phyloP scores from a whole-genome alignment of 2,113 vertebrate genomes.

The Rutilus rutilus region DNA sequence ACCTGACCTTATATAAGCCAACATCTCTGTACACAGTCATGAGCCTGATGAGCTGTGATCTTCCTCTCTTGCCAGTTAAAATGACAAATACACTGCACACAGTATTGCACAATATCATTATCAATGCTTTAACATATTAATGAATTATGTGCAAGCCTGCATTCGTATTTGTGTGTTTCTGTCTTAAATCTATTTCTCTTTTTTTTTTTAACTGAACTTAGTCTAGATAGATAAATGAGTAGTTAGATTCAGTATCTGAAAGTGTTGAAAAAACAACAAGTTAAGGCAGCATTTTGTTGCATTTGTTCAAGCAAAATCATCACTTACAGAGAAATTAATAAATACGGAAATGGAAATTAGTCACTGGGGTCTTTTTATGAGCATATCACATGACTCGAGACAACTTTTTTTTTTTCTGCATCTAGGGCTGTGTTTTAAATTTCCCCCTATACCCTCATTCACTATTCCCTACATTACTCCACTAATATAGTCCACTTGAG shows the following conservation, averaged over 20 bases:
- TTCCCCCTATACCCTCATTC: no score
- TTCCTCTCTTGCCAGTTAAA: constrained; percentile 2
- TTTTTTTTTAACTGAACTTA: background rate
- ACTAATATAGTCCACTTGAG: no score
- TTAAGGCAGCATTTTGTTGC: background rate
- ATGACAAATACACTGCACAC: background rate
- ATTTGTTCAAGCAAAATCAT: background rate
- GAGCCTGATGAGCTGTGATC: background rate
- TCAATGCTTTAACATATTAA: background rate
- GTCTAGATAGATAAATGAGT: background rate
- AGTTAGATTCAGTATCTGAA: background rate
- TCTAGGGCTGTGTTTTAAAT: background rate
- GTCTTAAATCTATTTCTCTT: background rate
- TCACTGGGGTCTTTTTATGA: background rate
- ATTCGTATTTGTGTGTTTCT: background rate
- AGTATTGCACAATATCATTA: background rate
- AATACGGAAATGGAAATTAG: background rate
- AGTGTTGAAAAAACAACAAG: background rate
- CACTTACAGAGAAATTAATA: background rate
- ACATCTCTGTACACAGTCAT: constrained; percentile 6
- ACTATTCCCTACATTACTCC: no score
- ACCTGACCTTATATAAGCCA: constrained; percentile 38
- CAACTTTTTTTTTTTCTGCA: background rate
- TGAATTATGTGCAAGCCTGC: background rate
- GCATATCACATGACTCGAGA: background rate